Percentiles rank a stretch among this genome's conserved stretches.
These are phyloP conservation scores for Mirza zaza DNA, from an alignment of 2,113 vertebrate genomes.

Conservation along the genomic window DNA sequence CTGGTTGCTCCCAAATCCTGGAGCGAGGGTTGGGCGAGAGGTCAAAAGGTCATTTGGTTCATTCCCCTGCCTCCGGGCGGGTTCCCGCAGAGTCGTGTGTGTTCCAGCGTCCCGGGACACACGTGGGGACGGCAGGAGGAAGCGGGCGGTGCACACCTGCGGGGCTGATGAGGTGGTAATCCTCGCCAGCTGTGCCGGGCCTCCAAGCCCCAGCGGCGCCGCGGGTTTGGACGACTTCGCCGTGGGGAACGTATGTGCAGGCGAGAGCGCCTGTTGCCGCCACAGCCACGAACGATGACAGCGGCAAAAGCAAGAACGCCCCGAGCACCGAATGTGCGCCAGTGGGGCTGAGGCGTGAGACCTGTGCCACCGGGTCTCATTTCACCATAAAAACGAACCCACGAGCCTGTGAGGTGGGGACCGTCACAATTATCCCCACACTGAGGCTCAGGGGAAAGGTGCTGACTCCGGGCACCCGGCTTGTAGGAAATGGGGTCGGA, in stretches of 20 bases:
- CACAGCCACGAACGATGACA: rapidly evolving
- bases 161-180: background rate
- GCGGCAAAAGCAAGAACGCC: background rate
- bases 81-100: background rate
- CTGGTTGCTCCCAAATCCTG: background rate
- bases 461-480: rapidly evolving
- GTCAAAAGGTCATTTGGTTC: background rate
- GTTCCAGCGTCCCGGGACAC: background rate
- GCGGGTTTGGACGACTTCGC: rapidly evolving
- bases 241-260: background rate
- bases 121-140: background rate
- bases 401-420: rapidly evolving
- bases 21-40: background rate
- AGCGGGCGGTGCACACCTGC: background rate
- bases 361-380: rapidly evolving
- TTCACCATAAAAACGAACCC: background rate
- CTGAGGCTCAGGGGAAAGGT: background rate
- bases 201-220: background rate
- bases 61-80: background rate
- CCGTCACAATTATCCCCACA: background rate
- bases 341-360: rapidly evolving
- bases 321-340: rapidly evolving
- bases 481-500: background rate
- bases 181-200: background rate
- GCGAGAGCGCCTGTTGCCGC: rapidly evolving